Base-by-base conservation (phyloP, 2,113 vertebrate species). In the Callospermophilus lateralis region DNA sequence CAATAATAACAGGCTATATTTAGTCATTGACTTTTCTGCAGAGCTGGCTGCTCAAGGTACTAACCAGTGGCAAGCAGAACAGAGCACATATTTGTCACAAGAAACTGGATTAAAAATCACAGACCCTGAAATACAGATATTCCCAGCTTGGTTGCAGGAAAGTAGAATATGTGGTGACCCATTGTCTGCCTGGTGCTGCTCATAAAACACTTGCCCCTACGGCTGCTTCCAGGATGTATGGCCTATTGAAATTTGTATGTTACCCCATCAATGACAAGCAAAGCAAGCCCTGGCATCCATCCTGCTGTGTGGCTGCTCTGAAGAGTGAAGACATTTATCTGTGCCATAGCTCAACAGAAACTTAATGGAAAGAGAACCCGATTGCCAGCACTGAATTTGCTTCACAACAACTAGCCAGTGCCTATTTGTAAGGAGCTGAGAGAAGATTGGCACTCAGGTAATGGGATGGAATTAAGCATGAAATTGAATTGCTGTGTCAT, bases 401-500 rank as follows among this genome's bases (percentile, higher is more conserved):
- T 87, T 84, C 45, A 79, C 65, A 90, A 89, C 63, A 42, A 3
- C 58, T 86, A 74, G 15, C 51, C 26, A 22, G 17, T 8, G 8
- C 9, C 32, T 92, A 7, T 83, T 85, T 97, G 16, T 11, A 87
- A 93, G 48, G 10, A 65, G 13, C 55, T 92, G 79, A 89, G 51
- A 84, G 79, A 88, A 97, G 11, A 10, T 10, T 95, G 51, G 81
- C 55, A 90, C 32, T 42, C 90, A 89, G 73, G 84, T 94, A 85
- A 95, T 55, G 48, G 93, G 79, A 39, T 90, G 81, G 78, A 98
- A 97, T 92, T 96, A 96, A 93, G 79, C 10, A 55, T 55, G 39
- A 51, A 77, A 97, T 83, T 80, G 78, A 97, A 67, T 5, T n/a
- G 1, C 15, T 95, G 70, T 92, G 4, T 67, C 84, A 89, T 39